phyloP scores from a whole-genome alignment of 2,888 invertebrate species.

The Tachina fera region DNA sequence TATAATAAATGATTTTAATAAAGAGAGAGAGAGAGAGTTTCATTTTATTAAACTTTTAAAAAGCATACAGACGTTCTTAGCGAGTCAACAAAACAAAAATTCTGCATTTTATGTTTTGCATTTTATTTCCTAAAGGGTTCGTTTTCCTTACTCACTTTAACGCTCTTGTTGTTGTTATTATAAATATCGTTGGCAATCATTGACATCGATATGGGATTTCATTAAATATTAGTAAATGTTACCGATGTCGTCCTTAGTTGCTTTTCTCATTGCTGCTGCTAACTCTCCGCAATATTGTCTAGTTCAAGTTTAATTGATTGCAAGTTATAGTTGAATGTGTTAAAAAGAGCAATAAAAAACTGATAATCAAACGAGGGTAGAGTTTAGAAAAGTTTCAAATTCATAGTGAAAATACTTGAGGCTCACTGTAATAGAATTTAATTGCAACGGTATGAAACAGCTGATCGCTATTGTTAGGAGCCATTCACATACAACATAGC shows the following conservation, averaged over 20 bases:
- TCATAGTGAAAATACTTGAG: background rate
- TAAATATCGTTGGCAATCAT: constrained; percentile 58
- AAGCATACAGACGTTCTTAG: too few species aligned
- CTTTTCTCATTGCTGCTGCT: constrained; percentile 25
- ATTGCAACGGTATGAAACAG: too few species aligned
- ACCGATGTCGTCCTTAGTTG: constrained; percentile 23
- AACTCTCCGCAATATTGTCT: constrained; percentile 35
- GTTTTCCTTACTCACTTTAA: background rate
- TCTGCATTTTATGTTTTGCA: background rate
- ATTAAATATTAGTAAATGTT: constrained; percentile 67
- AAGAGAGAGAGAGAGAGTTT: too few species aligned
- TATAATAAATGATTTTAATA: too few species aligned
- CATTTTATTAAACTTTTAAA: too few species aligned
- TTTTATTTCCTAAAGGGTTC: background rate
- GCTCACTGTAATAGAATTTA: too few species aligned
- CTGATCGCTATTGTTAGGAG: too few species aligned
- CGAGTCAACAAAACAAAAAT: too few species aligned
- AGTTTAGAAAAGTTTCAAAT: background rate
- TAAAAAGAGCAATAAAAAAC: background rate
- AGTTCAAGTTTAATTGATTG: constrained; percentile 65
- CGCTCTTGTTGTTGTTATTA: constrained; percentile 18
- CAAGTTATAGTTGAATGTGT: constrained; percentile 29
- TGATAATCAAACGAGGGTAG: constrained; percentile 30
- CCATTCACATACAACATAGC: too few species aligned
- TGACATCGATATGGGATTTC: constrained; percentile 70